A percentile compares a stretch with the other conserved stretches of the same genome.
These are phyloP conservation scores for Drosophila micromelanica DNA, from an alignment of 1,140 invertebrate species.

Conservation along the genomic window DNA sequence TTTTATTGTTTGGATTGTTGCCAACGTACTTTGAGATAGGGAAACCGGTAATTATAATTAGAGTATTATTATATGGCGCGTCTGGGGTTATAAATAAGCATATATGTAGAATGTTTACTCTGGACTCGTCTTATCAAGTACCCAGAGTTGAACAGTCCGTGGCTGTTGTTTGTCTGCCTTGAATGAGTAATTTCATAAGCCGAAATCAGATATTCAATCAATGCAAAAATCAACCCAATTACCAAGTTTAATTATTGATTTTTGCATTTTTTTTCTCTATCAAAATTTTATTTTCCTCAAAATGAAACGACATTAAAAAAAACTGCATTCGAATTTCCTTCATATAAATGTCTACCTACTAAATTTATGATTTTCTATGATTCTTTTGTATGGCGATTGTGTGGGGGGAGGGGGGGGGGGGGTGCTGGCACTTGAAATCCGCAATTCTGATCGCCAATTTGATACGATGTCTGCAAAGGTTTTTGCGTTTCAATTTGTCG, in stretches of 20 bases:
- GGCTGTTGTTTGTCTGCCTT: constrained; percentile 54
- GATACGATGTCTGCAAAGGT: constrained; percentile 35
- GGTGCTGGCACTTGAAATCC: constrained; percentile 26
- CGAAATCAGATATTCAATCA: constrained; percentile 31
- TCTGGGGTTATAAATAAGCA: constrained; percentile 26
- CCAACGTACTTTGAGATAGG: not conserved
- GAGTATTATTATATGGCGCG: constrained; percentile 14
- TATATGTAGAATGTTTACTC: constrained; percentile 36
- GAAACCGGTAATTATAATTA: constrained; percentile 8
- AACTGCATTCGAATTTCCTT: not conserved
- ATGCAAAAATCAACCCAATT: not conserved
- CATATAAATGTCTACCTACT: no score
- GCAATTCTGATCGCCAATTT: constrained; percentile 19
- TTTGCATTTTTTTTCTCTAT: not conserved
- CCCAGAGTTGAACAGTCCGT: constrained; percentile 36
- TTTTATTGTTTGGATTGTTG: not conserved
- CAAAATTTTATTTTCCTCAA: no score
- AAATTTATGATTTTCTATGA: no score
- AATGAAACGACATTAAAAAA: no score
- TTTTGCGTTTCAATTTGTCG: constrained; percentile 33
- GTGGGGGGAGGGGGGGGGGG: no score
- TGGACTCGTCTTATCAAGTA: constrained; percentile 41
- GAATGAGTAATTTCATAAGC: constrained; percentile 66
- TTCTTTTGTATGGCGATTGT: no score
- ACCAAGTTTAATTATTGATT: no score